Percentiles rank a stretch among this genome's conserved stretches.
phyloP scores from a whole-genome alignment of 2,113 vertebrate genomes.

The Peromyscus leucopus region DNA sequence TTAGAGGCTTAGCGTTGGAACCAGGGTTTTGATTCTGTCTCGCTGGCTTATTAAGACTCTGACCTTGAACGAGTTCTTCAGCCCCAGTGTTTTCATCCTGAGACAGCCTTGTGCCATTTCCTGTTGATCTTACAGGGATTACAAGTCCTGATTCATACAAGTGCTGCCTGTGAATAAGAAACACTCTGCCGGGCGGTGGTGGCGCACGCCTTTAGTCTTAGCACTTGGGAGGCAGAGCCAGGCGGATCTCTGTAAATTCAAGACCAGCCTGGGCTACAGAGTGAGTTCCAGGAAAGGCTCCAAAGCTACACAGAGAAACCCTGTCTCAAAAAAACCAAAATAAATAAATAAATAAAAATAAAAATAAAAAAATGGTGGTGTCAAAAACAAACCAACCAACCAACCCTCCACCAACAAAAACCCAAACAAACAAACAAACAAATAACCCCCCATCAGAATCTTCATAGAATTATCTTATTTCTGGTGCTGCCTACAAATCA shows the following conservation, averaged over 20 bases:
- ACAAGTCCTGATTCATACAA: not conserved
- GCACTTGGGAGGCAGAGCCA: no score
- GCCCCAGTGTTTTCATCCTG: not conserved
- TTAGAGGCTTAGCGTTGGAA: not conserved
- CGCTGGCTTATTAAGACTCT: not conserved
- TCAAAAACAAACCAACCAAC: no score
- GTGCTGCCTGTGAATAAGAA: not conserved
- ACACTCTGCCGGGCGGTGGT: no score
- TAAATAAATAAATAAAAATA: no score
- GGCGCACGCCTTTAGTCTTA: no score
- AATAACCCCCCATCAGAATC: not conserved
- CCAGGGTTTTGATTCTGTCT: not conserved
- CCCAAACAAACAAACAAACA: not conserved
- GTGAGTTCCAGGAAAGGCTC: no score
- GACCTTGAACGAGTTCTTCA: not conserved
- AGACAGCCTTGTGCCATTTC: not conserved
- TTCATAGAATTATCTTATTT: not conserved
- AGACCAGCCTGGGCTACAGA: no score
- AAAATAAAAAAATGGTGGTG: no score
- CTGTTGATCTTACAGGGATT: not conserved
- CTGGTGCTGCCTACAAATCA: not conserved
- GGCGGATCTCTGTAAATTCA: no score
- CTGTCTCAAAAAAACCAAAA: no score
- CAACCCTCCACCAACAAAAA: no score
- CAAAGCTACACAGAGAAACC: no score